Base-by-base conservation (phyloP, 37 sponge, comb jelly and placozoan genomes). In the Axinella damicornis region DNA sequence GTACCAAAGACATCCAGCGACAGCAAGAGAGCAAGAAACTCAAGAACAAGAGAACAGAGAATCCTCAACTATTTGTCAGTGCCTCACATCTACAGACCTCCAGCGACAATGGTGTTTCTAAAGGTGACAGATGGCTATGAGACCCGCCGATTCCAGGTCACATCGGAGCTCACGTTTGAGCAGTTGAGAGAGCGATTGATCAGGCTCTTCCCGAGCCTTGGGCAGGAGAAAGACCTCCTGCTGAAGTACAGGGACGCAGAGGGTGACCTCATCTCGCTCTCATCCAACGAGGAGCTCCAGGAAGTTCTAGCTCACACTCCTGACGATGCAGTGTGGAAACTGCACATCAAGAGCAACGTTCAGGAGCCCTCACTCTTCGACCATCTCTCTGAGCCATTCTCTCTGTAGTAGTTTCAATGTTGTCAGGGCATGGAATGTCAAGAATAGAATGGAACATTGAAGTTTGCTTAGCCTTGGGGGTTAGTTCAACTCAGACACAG, bases 201-300 rank as follows among this genome's bases (percentile, higher is more conserved):
- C 32, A 17, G 40, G 22, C 54, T 84, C 53, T 84, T 84, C 56
- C 84, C n/a, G n/a, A n/a, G n/a, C n/a, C n/a, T n/a, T n/a, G n/a
- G n/a, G n/a, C n/a, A n/a, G n/a, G n/a, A n/a, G n/a, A n/a, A n/a
- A 1, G 70, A 73, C 65, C 63, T 83, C 35, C 5, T 24, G 40
- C 57, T 84, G 36, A 54, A 76, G 31, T 84, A 84, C 38, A 19
- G 57, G 4, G 85, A 84, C 57, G 18, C 54, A 28, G 86, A 86
- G 19, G 86, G 86, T 32, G 86, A 86, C 62, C 53, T 86, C 58
- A 69, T 86, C 33, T 58, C 86, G 16, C 58, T 86, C 58, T 86
- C 86, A 24, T 69, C 86, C 13, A 73, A 86, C 54, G 72, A 78
- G 32, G 86, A 86, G 52, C 58, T 86, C 5, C 77, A 68, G 17